Conservation (phyloP, 37 sponge, comb jelly and placozoan genomes). For the Lycopodina hypogea region DNA sequence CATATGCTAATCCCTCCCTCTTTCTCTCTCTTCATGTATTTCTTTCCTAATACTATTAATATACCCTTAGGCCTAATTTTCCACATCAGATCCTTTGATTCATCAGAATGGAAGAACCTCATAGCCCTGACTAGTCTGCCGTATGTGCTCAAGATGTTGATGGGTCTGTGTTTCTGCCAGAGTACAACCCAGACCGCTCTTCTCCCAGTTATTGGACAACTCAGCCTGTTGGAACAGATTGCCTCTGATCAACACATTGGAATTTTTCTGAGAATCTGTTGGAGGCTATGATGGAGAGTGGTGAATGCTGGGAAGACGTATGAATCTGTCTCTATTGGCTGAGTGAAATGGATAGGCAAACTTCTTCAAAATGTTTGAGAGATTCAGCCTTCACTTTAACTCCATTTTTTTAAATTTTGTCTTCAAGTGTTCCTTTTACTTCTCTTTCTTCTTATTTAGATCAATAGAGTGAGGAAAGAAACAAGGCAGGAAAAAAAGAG, state of each 20-base stretch:
- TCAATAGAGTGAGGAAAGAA: conserved; percentile 55
- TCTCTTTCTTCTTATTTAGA: conserved; percentile 28
- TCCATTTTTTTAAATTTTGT: background rate
- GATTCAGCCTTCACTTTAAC: background rate
- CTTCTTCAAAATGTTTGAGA: background rate
- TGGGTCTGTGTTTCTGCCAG: conserved; percentile 71
- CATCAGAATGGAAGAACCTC: conserved; percentile 66
- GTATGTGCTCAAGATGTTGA: conserved; percentile 79
- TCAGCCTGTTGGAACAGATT: conserved; percentile 83
- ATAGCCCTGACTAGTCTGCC: conserved; percentile 70
- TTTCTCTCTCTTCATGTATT: no score
- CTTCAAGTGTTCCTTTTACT: background rate
- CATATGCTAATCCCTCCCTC: no score
- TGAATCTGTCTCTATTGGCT: no score
- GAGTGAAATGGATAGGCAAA: no score
- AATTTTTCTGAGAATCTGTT: conserved; percentile 81
- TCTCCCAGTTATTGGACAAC: conserved; percentile 36
- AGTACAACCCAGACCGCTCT: conserved; percentile 53
- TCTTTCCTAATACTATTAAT: no score
- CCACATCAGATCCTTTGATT: conserved; percentile 33
- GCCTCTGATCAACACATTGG: conserved; percentile 79
- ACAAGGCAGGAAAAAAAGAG: conserved; percentile 76
- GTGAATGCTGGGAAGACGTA: conserved; percentile 56
- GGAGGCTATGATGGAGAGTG: conserved; percentile 63
- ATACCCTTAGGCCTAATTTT: no score